phyloP scores from a whole-genome alignment of 2,888 invertebrate genomes.

The Zygogramma bicolorata region DNA sequence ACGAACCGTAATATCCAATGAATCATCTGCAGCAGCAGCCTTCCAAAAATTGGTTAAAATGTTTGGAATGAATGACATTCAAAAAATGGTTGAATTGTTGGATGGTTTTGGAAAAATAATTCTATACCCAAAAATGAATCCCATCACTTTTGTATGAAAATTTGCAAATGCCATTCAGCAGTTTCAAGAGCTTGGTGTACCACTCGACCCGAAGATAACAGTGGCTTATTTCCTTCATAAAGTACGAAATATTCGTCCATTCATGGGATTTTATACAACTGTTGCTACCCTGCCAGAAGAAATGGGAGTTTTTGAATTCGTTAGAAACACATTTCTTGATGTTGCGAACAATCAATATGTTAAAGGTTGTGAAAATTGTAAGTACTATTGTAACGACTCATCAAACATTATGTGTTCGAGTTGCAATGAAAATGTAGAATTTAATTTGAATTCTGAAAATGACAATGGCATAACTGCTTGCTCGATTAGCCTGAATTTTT shows the following conservation, averaged over 20 bases:
- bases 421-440: not conserved
- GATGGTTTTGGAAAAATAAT: not conserved
- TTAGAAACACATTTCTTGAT: too few relatives aligned
- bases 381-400: too few relatives aligned
- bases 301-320: not conserved
- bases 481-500: not conserved
- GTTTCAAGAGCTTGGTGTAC: not conserved
- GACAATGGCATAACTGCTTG: not conserved
- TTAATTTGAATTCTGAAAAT: not conserved
- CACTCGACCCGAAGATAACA: not conserved
- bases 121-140: not conserved
- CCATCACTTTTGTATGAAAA: not conserved
- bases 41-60: not conserved
- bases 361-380: too few relatives aligned
- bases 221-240: not conserved
- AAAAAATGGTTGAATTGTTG: not conserved
- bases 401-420: too few relatives aligned
- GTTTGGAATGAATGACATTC: not conserved
- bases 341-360: too few relatives aligned
- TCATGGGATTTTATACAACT: not conserved
- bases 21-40: not conserved
- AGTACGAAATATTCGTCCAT: not conserved
- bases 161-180: not conserved
- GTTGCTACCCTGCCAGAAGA: not conserved
- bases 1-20: not conserved